These are phyloP conservation scores for Drosophila monieri DNA, from an alignment of 2,888 invertebrate genomes.

Conservation along the genomic window DNA sequence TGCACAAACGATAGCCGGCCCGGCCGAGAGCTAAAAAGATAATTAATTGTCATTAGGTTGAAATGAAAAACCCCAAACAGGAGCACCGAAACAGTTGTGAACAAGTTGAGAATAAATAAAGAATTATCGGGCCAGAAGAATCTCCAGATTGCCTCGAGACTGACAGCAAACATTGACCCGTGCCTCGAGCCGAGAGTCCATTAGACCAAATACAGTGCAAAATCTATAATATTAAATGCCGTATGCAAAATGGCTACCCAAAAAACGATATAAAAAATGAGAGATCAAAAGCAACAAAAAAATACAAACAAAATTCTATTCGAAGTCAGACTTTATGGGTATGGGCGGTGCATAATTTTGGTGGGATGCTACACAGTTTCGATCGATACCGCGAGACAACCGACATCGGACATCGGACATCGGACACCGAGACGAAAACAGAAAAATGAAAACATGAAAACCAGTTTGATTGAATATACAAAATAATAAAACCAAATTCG, in stretches of 20 bases:
- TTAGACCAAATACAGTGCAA: constrained; percentile 16
- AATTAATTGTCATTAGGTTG: constrained; percentile 54
- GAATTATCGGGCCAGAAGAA: constrained; percentile 14
- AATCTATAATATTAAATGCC: constrained; percentile 22
- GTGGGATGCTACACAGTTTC: constrained; percentile 36
- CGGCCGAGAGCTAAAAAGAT: constrained; percentile 24
- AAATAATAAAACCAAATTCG: constrained; percentile 66
- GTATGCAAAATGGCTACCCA: constrained; percentile 19
- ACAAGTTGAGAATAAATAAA: constrained; percentile 36
- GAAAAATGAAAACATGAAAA: constrained; percentile 45
- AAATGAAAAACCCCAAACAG: constrained; percentile 25
- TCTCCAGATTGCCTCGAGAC: constrained; percentile 12
- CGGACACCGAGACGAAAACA: constrained; percentile 36
- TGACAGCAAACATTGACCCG: constrained; percentile 29
- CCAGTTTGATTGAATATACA: constrained; percentile 62
- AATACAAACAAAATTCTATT: constrained; percentile 24
- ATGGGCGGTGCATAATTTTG: constrained; percentile 58
- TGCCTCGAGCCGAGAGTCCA: background rate
- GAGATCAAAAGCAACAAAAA: constrained; percentile 10
- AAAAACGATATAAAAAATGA: constrained; percentile 18
- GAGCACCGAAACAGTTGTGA: constrained; percentile 33
- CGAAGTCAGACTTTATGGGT: constrained; percentile 41
- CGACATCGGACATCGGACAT: constrained; percentile 14
- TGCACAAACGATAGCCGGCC: constrained; percentile 52
- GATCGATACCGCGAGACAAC: constrained; percentile 18